These are phyloP conservation scores for Pyralis farinalis DNA, from an alignment of 2,888 invertebrate species.

Conservation along the genomic window DNA sequence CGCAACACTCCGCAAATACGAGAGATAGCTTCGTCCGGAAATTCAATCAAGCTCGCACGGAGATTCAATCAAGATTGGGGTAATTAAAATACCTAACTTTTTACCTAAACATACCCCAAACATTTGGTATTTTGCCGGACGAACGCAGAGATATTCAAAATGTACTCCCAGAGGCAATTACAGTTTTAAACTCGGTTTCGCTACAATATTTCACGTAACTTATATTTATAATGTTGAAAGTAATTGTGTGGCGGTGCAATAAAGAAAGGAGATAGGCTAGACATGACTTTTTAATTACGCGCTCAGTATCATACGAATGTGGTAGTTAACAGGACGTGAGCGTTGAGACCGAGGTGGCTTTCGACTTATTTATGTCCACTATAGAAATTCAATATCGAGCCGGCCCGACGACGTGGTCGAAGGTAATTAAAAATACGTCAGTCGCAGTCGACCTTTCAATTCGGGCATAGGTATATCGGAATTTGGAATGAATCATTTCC, in stretches of 20 bases:
- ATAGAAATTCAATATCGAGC: constrained; percentile 67
- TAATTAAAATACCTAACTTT: constrained; percentile 74
- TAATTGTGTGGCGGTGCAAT: constrained; percentile 13
- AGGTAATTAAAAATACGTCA: constrained; percentile 80
- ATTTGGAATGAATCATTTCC: constrained; percentile 75
- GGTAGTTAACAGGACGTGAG: constrained; percentile 34
- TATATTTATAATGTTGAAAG: constrained; percentile 9
- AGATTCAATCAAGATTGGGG: constrained; percentile 75
- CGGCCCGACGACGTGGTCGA: constrained; percentile 61
- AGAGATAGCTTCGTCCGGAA: constrained; percentile 68
- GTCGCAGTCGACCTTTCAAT: constrained; percentile 75
- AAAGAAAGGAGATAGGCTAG: constrained; percentile 21
- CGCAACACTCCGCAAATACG: constrained; percentile 68
- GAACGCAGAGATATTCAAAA: constrained; percentile 8
- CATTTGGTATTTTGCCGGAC: constrained; percentile 14
- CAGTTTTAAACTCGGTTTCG: constrained; percentile 11
- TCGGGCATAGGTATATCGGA: constrained; percentile 76
- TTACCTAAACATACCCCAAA: constrained; percentile 39
- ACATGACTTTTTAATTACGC: constrained; percentile 39
- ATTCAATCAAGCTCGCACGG: constrained; percentile 74
- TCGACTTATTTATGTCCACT: constrained; percentile 67
- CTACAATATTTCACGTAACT: constrained; percentile 11
- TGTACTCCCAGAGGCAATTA: constrained; percentile 14
- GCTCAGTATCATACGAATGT: constrained; percentile 27
- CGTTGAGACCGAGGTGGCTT: constrained; percentile 32